A percentile compares a stretch with the other conserved stretches of the same genome.
These are phyloP conservation scores for Gadopsis marmoratus DNA, from an alignment of 2,797 vertebrate species.

Conservation along the genomic window DNA sequence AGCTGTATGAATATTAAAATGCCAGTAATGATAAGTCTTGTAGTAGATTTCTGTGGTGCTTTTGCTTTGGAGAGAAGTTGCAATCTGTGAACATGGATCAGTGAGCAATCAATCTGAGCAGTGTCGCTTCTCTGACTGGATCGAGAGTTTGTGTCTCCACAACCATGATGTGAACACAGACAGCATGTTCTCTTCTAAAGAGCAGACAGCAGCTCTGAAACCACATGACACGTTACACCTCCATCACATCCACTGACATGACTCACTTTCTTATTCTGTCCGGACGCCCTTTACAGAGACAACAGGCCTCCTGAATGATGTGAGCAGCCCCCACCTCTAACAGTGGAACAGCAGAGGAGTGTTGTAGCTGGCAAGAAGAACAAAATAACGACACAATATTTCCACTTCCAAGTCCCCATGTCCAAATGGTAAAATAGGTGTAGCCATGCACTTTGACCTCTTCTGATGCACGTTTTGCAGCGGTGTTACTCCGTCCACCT, in stretches of 20 bases:
- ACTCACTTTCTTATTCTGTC: neutral
- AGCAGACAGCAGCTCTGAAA: neutral
- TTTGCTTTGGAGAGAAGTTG: neutral
- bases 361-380: neutral
- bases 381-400: neutral
- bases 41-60: neutral
- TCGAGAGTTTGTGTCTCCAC: neutral
- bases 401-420: neutral
- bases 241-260: neutral
- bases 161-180: neutral
- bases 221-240: slow-evolving; percentile 1
- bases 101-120: too few species aligned
- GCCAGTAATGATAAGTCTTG: neutral
- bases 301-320: neutral
- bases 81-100: too few species aligned
- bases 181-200: neutral
- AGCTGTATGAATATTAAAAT: neutral
- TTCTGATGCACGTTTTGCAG: neutral
- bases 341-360: neutral
- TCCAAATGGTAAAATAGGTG: too few species aligned
- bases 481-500: neutral
- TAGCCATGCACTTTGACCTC: neutral
- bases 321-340: neutral
- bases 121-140: neutral
- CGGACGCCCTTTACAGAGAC: neutral